Evolutionary conservation across 2,113 vertebrate genomes (phyloP), one percentile per base, ranked within the genome.

Genomic region (Lasiurus borealis): DNA sequence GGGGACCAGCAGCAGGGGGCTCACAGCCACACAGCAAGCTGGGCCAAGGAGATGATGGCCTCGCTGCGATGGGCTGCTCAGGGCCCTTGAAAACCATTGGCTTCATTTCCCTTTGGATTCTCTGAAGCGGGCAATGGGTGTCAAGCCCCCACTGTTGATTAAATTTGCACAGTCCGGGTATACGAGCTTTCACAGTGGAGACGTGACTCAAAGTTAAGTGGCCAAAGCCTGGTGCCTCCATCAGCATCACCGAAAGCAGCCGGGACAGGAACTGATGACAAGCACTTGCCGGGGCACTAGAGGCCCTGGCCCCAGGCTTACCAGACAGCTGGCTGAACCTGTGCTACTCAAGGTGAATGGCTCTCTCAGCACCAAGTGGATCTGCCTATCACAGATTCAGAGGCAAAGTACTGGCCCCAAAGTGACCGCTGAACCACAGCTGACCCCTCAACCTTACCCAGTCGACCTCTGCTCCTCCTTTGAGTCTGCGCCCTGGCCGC

Each of bases 141-240:
- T 89, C 84, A 90, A 64, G 85, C 71, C n/a, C 85, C 92, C 62
- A 57, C 40, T 1, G 5, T 34, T 97, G 94, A 93, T 62, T 86
- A 89, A 84, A 57, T 82, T 1, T 87, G 75, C 62, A 93, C 13
- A 15, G 31, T 75, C 82, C 29, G 44, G 71, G 9, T 75, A 23
- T 54, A 54, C 8, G 21, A 78, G 14, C 36, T 62, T 75, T 76
- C 12, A 14, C 11, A 2, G 25, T 27, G 44, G 90, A 94, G 78
- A 90, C 27, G 59, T n/a, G 18, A 88, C 80, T 94, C 93, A 90
- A 14, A 84, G 46, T 72, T 94, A 96, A 95, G 81, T 29, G 64
- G 64, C 50, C 62, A 46, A 50, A 81, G 87, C 62, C 91, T 34
- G 89, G 89, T 31, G 72, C 19, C 59, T 81, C 92, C n/a, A 13